A percentile compares a stretch with the other conserved stretches of the same genome.
phyloP scores from a whole-genome alignment of 2,113 vertebrate genomes.

The Gila orcuttii region DNA sequence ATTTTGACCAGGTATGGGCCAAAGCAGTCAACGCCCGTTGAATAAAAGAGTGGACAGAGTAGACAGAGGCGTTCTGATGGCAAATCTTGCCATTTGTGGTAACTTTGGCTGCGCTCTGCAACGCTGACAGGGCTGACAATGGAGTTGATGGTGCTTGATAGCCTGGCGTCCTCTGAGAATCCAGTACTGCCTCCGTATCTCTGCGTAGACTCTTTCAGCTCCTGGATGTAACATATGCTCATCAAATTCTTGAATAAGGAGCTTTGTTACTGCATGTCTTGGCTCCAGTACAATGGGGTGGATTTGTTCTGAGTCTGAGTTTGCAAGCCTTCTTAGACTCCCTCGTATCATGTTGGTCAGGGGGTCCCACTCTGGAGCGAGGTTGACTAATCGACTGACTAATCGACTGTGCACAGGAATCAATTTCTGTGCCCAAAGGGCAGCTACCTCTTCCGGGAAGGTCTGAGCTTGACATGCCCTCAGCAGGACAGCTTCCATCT shows the following conservation, averaged over 20 bases:
- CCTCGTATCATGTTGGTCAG: not conserved
- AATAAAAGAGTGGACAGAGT: not conserved
- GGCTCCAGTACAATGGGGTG: not conserved
- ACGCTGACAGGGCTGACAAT: not conserved
- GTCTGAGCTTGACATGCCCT: not conserved
- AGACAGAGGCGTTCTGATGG: not conserved
- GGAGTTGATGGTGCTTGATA: not conserved
- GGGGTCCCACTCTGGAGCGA: not conserved
- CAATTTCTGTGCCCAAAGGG: not conserved
- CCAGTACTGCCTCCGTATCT: not conserved
- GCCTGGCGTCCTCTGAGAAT: not conserved
- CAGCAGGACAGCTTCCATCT: not conserved
- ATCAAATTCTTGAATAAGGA: not conserved
- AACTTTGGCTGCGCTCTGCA: slow-evolving; percentile 8
- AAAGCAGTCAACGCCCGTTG: not conserved
- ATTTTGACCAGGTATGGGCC: not conserved
- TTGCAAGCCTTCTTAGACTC: not conserved
- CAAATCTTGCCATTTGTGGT: not conserved
- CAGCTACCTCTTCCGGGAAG: not conserved
- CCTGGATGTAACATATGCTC: not conserved
- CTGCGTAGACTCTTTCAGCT: not conserved
- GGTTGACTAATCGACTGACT: not conserved
- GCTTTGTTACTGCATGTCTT: not conserved
- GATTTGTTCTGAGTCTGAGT: not conserved
- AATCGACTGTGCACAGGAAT: not conserved